Evolutionary conservation across 2,797 vertebrate genomes (phyloP).

Genomic region (Lepilemur septentrionalis): DNA sequence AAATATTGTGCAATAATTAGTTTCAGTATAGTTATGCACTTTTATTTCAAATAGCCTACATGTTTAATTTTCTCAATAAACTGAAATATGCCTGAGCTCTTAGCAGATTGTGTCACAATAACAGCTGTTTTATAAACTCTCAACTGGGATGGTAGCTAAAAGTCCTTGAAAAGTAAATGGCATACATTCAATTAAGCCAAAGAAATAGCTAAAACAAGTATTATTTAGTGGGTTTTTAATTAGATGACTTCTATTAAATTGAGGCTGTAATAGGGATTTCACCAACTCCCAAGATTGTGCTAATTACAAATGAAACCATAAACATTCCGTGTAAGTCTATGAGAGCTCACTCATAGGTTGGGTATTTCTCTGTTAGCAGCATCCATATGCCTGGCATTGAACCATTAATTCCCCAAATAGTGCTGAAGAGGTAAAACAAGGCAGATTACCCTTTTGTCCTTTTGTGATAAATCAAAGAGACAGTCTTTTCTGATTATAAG

Average conservation of each 20-base stretch:
- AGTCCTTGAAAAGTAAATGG: conserved; percentile 82
- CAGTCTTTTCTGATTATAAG: background rate
- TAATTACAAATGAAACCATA: conserved; percentile 8
- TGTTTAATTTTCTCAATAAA: conserved; percentile 74
- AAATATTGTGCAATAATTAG: conserved; percentile 76
- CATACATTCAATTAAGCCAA: conserved; percentile 76
- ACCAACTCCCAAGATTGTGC: conserved; percentile 18
- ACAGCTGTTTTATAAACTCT: conserved; percentile 76
- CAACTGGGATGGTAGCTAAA: conserved; percentile 79
- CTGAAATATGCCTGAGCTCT: conserved; percentile 74
- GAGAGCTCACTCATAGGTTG: background rate
- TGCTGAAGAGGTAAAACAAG: background rate
- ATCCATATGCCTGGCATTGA: background rate
- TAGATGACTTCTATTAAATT: conserved; percentile 64
- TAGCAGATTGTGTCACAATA: conserved; percentile 74
- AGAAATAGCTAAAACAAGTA: conserved; percentile 71
- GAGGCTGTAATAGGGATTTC: conserved; percentile 58
- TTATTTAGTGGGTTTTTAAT: conserved; percentile 72
- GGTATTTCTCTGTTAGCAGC: background rate
- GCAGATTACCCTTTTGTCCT: background rate
- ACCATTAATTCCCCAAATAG: background rate
- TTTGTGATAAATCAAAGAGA: background rate
- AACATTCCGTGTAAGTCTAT: background rate
- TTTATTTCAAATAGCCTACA: conserved; percentile 69
- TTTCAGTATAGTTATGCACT: conserved; percentile 65